These are phyloP conservation scores for Pelosia muscerda DNA, from an alignment of 2,888 invertebrate species.

Conservation along the genomic window DNA sequence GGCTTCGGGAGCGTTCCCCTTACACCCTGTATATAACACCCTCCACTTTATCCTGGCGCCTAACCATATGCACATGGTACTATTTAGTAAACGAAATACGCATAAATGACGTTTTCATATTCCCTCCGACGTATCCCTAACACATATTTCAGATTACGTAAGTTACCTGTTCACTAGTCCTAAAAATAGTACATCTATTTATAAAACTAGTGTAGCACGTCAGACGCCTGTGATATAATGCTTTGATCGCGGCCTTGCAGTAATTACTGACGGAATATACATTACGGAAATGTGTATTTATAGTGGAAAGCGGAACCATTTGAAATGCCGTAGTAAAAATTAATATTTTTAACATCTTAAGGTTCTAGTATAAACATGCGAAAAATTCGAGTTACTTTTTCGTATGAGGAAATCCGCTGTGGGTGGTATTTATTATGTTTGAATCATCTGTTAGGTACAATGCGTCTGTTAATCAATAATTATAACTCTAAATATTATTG, in stretches of 20 bases:
- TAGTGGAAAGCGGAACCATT: conserved; percentile 36
- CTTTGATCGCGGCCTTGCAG: conserved; percentile 58
- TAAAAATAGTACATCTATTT: conserved; percentile 63
- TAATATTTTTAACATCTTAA: conserved; percentile 29
- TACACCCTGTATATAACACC: background rate
- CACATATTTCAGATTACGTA: background rate
- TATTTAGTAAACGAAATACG: background rate
- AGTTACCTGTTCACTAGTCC: conserved; percentile 42
- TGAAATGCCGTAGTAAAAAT: conserved; percentile 20
- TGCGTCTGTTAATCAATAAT: background rate
- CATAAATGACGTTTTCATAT: conserved; percentile 9
- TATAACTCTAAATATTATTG: background rate
- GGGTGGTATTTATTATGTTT: background rate
- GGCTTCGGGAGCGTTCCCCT: too few relatives aligned
- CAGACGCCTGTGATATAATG: conserved; percentile 53
- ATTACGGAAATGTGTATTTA: conserved; percentile 45
- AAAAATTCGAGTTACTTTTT: background rate
- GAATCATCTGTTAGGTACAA: background rate
- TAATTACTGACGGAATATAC: conserved; percentile 54
- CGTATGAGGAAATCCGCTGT: background rate
- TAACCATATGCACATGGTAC: background rate
- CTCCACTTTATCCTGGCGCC: background rate
- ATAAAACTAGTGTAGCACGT: conserved; percentile 57
- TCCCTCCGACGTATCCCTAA: background rate
- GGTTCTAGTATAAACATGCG: conserved; percentile 3